Percentiles rank a stretch among this genome's conserved stretches.
Conservation (phyloP, 2,797 vertebrate genomes). For the Molothrus aeneus region DNA sequence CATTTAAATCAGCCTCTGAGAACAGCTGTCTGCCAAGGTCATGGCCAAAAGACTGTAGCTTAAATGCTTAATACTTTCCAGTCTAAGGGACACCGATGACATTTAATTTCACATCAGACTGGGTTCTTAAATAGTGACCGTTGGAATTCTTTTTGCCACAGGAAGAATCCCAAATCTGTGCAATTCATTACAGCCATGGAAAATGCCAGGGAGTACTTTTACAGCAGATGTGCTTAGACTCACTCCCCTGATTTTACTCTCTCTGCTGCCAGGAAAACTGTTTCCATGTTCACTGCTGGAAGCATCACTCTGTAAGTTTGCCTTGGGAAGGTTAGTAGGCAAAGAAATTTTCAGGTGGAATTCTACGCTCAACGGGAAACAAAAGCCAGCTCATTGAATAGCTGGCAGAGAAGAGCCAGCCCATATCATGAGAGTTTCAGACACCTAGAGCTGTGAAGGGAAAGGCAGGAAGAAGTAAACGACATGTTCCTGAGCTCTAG, state of each 20-base stretch:
- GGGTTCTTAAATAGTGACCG: neutral
- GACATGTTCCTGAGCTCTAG: neutral
- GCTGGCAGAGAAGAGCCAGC: neutral
- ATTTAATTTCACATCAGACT: conserved; percentile 35
- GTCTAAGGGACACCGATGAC: neutral
- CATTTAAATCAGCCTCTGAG: conserved; percentile 3
- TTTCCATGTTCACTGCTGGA: neutral
- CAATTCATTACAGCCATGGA: neutral
- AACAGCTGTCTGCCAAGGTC: conserved; percentile 19
- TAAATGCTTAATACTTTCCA: conserved; percentile 11
- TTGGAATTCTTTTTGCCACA: neutral
- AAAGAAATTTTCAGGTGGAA: neutral
- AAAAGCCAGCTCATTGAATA: neutral
- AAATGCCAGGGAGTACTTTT: neutral
- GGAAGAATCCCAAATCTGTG: neutral
- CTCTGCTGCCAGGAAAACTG: neutral
- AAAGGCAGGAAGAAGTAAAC: neutral
- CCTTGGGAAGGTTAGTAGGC: neutral
- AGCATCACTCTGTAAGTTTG: neutral
- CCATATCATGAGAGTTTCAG: neutral
- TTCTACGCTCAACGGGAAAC: neutral
- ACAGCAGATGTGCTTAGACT: neutral
- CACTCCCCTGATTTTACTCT: neutral
- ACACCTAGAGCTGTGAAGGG: neutral
- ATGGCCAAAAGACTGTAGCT: neutral